A percentile compares a stretch with the other conserved stretches of the same genome.
Evolutionary conservation across 1,140 invertebrate species (phyloP).

Genomic region (Monomorium pharaonis): DNA sequence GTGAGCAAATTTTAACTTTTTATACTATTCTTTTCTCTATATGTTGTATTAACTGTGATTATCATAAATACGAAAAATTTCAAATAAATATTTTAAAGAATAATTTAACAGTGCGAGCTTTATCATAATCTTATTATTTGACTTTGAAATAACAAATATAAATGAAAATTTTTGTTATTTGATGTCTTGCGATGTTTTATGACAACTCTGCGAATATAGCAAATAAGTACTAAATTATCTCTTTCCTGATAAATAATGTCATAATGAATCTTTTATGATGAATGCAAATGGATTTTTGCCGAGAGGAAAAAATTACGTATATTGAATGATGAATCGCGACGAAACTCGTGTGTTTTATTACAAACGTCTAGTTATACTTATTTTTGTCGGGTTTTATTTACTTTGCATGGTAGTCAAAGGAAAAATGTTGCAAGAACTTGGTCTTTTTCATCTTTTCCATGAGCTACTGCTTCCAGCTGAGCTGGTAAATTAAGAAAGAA

Average conservation of each 20-base stretch:
- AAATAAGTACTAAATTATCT: slow-evolving; percentile 6
- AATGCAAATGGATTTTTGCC: slow-evolving; percentile 35
- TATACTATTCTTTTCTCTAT: neutral
- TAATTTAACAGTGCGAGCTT: neutral
- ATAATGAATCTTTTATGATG: slow-evolving; percentile 32
- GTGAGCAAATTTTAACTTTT: neutral
- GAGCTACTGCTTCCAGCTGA: neutral
- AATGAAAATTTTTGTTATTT: neutral
- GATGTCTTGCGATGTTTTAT: neutral
- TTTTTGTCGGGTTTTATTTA: neutral
- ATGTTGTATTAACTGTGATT: neutral
- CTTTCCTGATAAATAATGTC: slow-evolving; percentile 9
- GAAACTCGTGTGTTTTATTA: slow-evolving; percentile 22
- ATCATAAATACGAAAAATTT: neutral
- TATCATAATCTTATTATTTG: neutral
- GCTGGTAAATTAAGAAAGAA: slow-evolving; percentile 58
- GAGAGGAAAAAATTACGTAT: neutral
- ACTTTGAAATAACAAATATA: neutral
- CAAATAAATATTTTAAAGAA: neutral
- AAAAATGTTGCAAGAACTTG: slow-evolving; percentile 58
- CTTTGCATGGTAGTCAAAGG: slow-evolving; percentile 39
- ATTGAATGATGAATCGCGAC: slow-evolving; percentile 23
- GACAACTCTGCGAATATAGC: neutral
- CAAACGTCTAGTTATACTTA: slow-evolving; percentile 2
- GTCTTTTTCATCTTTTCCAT: neutral